phyloP scores from a whole-genome alignment of 64 coral and sea anemone genomes.

The Pocillopora verrucosa region DNA sequence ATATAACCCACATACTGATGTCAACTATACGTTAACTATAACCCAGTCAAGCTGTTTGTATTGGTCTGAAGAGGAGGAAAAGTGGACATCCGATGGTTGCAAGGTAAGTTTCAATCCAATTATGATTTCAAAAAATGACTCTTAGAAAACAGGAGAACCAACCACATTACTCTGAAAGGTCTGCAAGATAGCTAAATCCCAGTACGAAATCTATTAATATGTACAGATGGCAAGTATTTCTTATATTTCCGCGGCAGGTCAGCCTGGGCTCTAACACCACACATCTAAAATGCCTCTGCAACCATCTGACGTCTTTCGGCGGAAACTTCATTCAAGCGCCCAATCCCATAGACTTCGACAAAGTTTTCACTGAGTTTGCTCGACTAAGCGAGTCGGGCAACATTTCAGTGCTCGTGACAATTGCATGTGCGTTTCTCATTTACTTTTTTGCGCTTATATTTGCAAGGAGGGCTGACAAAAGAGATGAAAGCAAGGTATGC shows the following conservation, averaged over 20 bases:
- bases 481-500: conserved; percentile 32
- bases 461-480: conserved; percentile 44
- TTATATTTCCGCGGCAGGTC: conserved; percentile 30
- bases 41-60: conserved; percentile 43
- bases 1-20: conserved; percentile 12
- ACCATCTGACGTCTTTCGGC: conserved; percentile 44
- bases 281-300: conserved; percentile 25
- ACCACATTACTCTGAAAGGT: too few relatives aligned
- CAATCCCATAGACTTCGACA: conserved; percentile 40
- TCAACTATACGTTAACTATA: conserved; percentile 34
- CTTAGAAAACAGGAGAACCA: too few relatives aligned
- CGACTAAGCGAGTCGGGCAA: conserved; percentile 37
- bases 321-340: conserved; percentile 41
- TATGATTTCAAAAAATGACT: too few relatives aligned
- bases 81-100: conserved; percentile 50
- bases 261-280: not conserved
- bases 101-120: not conserved
- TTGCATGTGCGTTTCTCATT: conserved; percentile 32
- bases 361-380: conserved; percentile 44
- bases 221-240: not conserved
- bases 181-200: too few relatives aligned
- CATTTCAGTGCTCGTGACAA: conserved; percentile 39
- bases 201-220: too few relatives aligned
- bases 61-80: conserved; percentile 44
- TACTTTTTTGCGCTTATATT: conserved; percentile 17